These are phyloP conservation scores for Phyllotis vaccarum DNA, from an alignment of 2,797 vertebrate genomes.

Conservation along the genomic window DNA sequence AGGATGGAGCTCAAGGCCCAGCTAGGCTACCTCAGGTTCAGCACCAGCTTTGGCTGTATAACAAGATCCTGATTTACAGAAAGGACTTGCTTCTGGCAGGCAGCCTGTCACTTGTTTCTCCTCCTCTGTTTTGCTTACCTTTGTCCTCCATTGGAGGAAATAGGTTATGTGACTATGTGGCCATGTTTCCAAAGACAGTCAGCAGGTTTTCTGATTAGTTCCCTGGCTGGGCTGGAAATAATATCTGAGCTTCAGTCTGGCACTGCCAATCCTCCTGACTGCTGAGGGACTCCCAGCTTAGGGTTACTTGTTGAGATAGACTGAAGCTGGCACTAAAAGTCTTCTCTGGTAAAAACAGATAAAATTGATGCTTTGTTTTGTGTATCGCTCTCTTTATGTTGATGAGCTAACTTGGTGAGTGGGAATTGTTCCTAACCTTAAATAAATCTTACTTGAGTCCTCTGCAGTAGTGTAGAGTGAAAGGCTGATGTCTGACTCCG, in stretches of 20 bases:
- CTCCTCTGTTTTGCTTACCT: neutral
- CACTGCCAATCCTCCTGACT: neutral
- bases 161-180: neutral
- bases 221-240: neutral
- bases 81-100: neutral
- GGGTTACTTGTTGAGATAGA: neutral
- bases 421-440: constrained; percentile 47
- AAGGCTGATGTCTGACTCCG: too few relatives aligned
- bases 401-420: neutral
- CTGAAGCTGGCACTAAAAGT: neutral
- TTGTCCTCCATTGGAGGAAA: neutral
- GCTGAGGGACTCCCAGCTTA: neutral
- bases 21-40: neutral
- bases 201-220: neutral
- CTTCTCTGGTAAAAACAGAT: neutral
- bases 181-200: neutral
- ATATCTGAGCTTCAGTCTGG: neutral
- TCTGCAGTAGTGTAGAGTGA: neutral
- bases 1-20: neutral
- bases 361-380: neutral
- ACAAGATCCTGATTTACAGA: neutral
- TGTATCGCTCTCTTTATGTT: neutral
- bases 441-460: neutral
- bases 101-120: neutral
- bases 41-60: neutral